Conservation (phyloP, 2,797 vertebrate genomes). For the Siniperca obscura region DNA sequence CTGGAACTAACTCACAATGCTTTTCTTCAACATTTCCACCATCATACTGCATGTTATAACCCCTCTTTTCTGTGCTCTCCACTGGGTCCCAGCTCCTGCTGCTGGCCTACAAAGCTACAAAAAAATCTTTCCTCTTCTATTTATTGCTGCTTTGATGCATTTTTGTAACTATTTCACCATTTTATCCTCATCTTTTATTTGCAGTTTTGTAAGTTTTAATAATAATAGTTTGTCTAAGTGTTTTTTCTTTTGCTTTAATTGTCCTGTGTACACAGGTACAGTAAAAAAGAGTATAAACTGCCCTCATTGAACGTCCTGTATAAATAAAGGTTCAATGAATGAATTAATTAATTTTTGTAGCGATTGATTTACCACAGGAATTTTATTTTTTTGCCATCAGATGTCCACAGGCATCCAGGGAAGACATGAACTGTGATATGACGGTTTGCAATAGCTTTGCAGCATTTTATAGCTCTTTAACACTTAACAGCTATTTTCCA, state of each 20-base stretch:
- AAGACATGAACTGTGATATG: background rate
- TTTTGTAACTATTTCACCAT: background rate
- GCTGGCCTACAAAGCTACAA: background rate
- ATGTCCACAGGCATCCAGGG: background rate
- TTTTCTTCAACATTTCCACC: background rate
- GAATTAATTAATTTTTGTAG: background rate
- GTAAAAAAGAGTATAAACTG: background rate
- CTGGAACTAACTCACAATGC: background rate
- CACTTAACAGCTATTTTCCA: background rate
- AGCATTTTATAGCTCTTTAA: background rate
- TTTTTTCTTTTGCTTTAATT: background rate
- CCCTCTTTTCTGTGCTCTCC: background rate
- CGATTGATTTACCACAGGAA: background rate
- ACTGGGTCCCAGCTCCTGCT: background rate
- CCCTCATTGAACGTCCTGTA: background rate
- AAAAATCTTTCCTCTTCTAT: background rate
- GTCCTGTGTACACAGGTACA: background rate
- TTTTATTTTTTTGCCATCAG: background rate
- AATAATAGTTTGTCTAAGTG: background rate
- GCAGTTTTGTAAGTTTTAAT: background rate
- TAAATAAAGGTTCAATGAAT: constrained; percentile 8
- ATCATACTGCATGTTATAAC: background rate
- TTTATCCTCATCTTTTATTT: background rate
- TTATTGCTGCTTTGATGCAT: background rate
- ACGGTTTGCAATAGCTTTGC: background rate